These are phyloP conservation scores for Monopis laevigella DNA, from an alignment of 2,888 invertebrate genomes.

Conservation along the genomic window DNA sequence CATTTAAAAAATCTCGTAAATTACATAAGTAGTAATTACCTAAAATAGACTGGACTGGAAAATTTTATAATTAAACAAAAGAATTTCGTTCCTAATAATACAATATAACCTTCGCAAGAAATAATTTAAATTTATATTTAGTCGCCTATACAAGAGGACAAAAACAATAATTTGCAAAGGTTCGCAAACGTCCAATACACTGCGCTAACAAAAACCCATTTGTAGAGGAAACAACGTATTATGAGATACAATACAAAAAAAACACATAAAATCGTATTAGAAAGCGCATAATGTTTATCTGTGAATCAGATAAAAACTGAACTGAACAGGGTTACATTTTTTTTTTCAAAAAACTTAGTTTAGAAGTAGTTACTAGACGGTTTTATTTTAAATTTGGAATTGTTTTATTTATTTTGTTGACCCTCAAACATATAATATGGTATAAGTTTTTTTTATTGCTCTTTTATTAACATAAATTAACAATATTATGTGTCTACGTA, in stretches of 20 bases:
- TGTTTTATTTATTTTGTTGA: neutral
- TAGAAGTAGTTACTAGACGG: too few relatives aligned
- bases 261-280: too few relatives aligned
- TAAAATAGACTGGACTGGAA: conserved; percentile 1
- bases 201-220: conserved; percentile 2
- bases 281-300: too few relatives aligned
- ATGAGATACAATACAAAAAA: too few relatives aligned
- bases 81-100: neutral
- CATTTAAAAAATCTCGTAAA: too few relatives aligned
- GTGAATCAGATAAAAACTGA: too few relatives aligned
- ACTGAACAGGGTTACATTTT: too few relatives aligned
- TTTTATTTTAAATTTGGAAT: too few relatives aligned
- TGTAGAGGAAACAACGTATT: conserved; percentile 7
- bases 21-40: too few relatives aligned
- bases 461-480: too few relatives aligned
- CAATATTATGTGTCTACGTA: too few relatives aligned
- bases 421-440: neutral
- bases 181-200: neutral
- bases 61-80: neutral
- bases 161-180: conserved; percentile 7
- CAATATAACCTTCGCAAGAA: conserved; percentile 7
- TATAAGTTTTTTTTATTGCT: neutral
- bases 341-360: too few relatives aligned
- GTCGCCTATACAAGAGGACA: conserved; percentile 2
- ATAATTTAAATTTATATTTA: conserved; percentile 1